A percentile compares a stretch with the other conserved stretches of the same genome.
These are phyloP conservation scores for Cryptocheilus praepositus DNA, from an alignment of 2,888 invertebrate genomes.

Conservation along the genomic window DNA sequence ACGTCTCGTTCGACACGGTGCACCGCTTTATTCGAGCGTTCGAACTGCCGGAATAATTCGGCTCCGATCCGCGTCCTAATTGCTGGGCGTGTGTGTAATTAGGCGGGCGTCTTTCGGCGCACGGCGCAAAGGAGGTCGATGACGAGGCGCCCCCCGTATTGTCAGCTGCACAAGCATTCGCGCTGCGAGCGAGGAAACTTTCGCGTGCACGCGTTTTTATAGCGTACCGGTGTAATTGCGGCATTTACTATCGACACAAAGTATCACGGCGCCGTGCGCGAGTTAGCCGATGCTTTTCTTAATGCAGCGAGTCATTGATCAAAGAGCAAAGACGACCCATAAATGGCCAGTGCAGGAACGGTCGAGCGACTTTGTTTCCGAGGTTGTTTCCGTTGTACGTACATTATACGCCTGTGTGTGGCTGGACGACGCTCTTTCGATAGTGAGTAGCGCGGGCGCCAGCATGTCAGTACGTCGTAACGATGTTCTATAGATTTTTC, in stretches of 20 bases:
- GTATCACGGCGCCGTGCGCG: neutral
- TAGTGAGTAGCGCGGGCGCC: constrained; percentile 54
- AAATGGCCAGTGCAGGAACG: constrained; percentile 51
- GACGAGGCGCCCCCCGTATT: neutral
- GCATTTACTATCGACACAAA: no score
- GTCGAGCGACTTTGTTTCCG: constrained; percentile 17
- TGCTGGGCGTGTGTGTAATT: no score
- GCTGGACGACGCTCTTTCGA: constrained; percentile 21
- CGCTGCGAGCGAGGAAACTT: no score
- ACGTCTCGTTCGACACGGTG: neutral
- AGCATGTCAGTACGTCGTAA: constrained; percentile 64
- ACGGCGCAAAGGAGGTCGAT: no score
- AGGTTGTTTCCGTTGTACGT: neutral
- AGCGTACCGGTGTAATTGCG: no score
- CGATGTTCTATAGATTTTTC: constrained; percentile 70
- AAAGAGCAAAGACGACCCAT: constrained; percentile 47
- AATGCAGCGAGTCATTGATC: constrained; percentile 40
- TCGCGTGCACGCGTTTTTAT: no score
- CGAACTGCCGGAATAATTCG: neutral
- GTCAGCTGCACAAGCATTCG: no score
- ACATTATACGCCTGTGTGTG: neutral
- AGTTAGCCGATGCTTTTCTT: constrained; percentile 12
- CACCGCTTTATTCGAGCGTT: neutral
- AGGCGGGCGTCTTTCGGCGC: no score
- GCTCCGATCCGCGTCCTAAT: no score